Base-by-base conservation (phyloP, 2,888 invertebrate species). In the Synanthedon tipuliformis region DNA sequence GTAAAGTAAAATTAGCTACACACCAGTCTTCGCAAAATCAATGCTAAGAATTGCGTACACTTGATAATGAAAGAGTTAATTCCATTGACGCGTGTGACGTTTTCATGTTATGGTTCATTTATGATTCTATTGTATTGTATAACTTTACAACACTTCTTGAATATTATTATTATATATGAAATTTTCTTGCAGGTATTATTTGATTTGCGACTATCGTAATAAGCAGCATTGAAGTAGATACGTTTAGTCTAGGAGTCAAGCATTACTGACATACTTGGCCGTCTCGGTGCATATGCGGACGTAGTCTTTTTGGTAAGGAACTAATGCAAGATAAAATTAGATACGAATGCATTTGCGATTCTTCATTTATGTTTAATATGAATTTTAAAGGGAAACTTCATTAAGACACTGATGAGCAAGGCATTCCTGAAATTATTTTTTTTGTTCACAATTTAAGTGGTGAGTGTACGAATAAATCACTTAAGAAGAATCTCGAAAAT, bases 251-350 rank as follows among this genome's bases (percentile, higher is more conserved):
- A 55, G 61, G 61, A 69, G 63, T 66, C 67, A 62, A 49, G 62
- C 70, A 71, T 75, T 71, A 66, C 68, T 73, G 70, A 73, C 74
- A 77, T 79, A 73, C 68, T 75, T 73, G 68, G 63, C 63, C 63
- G 78, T 81, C 77, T 77, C 69, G 68, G 60, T 66, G 61, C 74
- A 78, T 75, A 78, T 73, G 68, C 65, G 68, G 73, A 71, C 62
- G 61, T 61, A 61, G 60, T 71, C 66, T 65, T 73, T 72, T 75
- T 73, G 66, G 60, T 62, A 56, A 59, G 56, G 61, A 68, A 68
- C 68, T 66, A 65, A 61, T 66, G 63, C 53, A 57, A 61, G 66
- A 64, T 65, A 60, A 63, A 73, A 67, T 68, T 69, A 72, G 72
- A 73, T 63, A 69, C 66, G 68, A 65, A 73, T 74, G 71, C 75